phyloP scores from a whole-genome alignment of 1,140 invertebrate genomes.

The Caerostris darwini region DNA sequence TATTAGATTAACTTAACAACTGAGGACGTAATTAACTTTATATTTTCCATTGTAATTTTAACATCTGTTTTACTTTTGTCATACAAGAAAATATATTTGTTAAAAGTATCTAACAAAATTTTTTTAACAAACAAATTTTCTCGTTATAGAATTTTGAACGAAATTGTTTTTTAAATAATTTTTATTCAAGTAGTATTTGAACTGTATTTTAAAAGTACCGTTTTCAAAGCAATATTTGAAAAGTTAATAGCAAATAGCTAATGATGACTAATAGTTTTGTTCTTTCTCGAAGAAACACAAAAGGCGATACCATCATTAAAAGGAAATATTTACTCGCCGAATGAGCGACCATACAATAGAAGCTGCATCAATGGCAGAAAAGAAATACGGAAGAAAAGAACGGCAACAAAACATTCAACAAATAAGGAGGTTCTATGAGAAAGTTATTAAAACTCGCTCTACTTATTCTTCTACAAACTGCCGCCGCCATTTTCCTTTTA shows the following conservation, averaged over 20 bases:
- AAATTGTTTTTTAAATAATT: too few species aligned
- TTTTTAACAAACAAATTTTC: too few species aligned
- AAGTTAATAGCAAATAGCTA: constrained; percentile 10
- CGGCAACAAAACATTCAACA: constrained; percentile 28
- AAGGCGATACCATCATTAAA: not conserved
- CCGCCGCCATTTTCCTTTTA: not conserved
- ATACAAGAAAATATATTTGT: too few species aligned
- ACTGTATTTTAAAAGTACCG: not conserved
- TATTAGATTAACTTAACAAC: too few species aligned
- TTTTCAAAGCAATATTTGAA: not conserved
- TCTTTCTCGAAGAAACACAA: not conserved
- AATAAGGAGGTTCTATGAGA: not conserved
- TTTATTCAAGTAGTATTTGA: too few species aligned
- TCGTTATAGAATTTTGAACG: too few species aligned
- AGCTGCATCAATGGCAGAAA: not conserved
- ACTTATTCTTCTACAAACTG: not conserved
- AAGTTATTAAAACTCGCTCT: constrained; percentile 22
- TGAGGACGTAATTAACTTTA: too few species aligned
- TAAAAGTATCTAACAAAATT: too few species aligned
- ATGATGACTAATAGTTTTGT: not conserved
- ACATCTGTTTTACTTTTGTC: too few species aligned
- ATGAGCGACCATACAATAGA: not conserved
- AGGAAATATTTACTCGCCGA: not conserved
- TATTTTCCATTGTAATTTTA: too few species aligned
- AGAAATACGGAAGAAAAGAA: not conserved